A percentile compares a stretch with the other conserved stretches of the same genome.
These are phyloP conservation scores for Tenebrosternarchus preto DNA, from an alignment of 2,113 vertebrate genomes.

Conservation along the genomic window DNA sequence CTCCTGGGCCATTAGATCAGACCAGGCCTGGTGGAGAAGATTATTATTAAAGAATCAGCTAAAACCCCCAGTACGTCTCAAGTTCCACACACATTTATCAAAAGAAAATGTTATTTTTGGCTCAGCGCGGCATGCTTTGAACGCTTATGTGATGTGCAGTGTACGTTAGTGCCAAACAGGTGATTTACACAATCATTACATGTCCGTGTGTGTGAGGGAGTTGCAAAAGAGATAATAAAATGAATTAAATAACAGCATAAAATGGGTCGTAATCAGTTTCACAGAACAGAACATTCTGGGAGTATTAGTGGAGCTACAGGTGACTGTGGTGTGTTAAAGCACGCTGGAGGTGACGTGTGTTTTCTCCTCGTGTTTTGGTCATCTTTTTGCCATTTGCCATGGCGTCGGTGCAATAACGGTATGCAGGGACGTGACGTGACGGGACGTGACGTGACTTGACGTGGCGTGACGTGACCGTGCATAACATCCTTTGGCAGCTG, in stretches of 20 bases:
- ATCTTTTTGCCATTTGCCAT: too few species aligned
- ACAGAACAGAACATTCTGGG: neutral
- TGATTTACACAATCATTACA: neutral
- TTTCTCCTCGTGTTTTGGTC: too few species aligned
- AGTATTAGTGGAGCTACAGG: neutral
- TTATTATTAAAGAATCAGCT: conserved; percentile 80
- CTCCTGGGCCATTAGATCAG: conserved; percentile 79
- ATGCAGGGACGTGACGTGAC: too few species aligned
- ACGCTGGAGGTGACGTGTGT: too few species aligned
- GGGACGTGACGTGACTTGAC: too few species aligned
- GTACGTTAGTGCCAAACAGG: conserved; percentile 39
- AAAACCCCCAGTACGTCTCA: conserved; percentile 72
- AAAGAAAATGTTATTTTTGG: conserved; percentile 83
- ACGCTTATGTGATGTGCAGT: conserved; percentile 69
- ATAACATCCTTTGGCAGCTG: too few species aligned
- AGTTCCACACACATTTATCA: conserved; percentile 78
- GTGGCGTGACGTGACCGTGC: too few species aligned
- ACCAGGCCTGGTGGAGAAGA: conserved; percentile 76
- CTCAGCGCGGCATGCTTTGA: conserved; percentile 71
- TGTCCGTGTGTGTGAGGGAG: conserved; percentile 4
- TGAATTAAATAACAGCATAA: too few species aligned
- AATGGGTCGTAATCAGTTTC: neutral
- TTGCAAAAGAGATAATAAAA: too few species aligned
- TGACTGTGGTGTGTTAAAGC: too few species aligned
- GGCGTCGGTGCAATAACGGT: too few species aligned